These are phyloP conservation scores for Nomia melanderi DNA, from an alignment of 1,140 invertebrate species.

Conservation along the genomic window DNA sequence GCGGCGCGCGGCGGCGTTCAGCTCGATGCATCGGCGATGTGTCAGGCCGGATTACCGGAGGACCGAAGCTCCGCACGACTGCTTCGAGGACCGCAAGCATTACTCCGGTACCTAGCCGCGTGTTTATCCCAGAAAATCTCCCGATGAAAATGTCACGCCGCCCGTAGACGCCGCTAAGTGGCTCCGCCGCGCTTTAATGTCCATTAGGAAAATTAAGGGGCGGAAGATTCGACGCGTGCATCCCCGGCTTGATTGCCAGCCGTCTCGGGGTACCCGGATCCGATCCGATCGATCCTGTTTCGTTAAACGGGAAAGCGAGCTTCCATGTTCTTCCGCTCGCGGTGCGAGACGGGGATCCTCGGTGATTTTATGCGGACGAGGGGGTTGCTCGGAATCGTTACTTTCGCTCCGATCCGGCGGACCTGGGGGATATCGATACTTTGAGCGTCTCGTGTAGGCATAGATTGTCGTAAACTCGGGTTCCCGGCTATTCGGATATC, in stretches of 20 bases:
- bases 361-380: too few species aligned
- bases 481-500: too few species aligned
- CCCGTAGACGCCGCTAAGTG: constrained; percentile 17
- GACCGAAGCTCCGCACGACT: constrained; percentile 36
- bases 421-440: too few species aligned
- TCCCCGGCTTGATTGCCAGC: constrained; percentile 8
- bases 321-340: too few species aligned
- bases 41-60: constrained; percentile 54
- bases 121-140: constrained; percentile 52
- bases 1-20: constrained; percentile 3
- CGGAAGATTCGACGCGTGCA: not conserved
- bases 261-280: not conserved
- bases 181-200: constrained; percentile 21
- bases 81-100: constrained; percentile 36
- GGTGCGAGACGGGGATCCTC: too few species aligned
- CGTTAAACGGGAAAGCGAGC: too few species aligned
- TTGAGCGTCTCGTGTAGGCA: too few species aligned
- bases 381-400: too few species aligned
- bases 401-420: too few species aligned
- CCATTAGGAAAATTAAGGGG: constrained; percentile 52
- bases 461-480: too few species aligned
- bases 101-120: constrained; percentile 37
- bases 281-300: not conserved
- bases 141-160: constrained; percentile 54
- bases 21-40: constrained; percentile 55